These are phyloP conservation scores for Lithophane socia DNA, from an alignment of 2,888 invertebrate genomes.

Conservation along the genomic window DNA sequence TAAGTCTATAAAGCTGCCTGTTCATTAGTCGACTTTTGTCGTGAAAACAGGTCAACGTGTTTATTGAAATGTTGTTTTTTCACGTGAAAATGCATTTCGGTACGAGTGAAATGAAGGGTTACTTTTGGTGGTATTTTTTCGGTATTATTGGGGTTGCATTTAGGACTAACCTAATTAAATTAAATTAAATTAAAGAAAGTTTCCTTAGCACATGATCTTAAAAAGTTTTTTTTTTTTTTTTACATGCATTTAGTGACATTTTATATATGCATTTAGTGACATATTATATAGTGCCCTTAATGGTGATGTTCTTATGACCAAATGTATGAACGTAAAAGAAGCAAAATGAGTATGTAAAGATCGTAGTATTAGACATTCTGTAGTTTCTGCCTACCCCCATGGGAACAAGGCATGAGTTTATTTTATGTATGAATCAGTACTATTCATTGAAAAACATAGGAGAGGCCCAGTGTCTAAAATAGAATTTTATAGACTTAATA, in stretches of 20 bases:
- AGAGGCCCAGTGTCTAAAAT: not conserved
- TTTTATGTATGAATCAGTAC: not conserved
- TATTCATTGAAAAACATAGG: not conserved
- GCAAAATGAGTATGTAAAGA: too few relatives aligned
- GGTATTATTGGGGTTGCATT: not conserved
- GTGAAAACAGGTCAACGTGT: conserved; percentile 11
- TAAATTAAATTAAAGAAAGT: too few relatives aligned
- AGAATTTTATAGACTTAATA: not conserved
- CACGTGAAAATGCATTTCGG: conserved; percentile 6
- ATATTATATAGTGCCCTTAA: too few relatives aligned
- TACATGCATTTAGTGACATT: too few relatives aligned
- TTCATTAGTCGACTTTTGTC: conserved; percentile 50
- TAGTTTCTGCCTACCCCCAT: not conserved
- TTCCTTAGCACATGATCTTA: not conserved
- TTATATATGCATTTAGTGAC: too few relatives aligned
- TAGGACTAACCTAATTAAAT: not conserved
- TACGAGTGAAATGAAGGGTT: too few relatives aligned
- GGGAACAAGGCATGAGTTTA: not conserved
- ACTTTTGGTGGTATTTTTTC: not conserved
- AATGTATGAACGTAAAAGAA: too few relatives aligned
- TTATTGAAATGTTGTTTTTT: conserved; percentile 22
- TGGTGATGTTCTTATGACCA: not conserved
- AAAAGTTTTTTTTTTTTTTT: not conserved
- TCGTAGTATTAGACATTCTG: too few relatives aligned
- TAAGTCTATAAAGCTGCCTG: conserved; percentile 33